Evolutionary conservation across 2,888 invertebrate genomes (phyloP).

Genomic region (Hanleya hanleyi): DNA sequence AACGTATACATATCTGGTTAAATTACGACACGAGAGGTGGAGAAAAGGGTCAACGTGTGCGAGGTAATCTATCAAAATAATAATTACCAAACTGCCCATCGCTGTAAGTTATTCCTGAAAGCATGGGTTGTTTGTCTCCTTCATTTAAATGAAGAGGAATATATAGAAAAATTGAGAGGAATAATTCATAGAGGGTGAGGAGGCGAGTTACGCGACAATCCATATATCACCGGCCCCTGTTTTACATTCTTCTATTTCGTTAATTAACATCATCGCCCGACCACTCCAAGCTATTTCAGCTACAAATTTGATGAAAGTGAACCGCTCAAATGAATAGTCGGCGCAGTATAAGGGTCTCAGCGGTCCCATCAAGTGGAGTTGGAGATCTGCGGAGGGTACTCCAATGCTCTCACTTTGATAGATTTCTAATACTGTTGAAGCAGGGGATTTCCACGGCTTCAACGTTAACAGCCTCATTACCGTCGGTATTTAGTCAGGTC

Average conservation of each 20-base stretch:
- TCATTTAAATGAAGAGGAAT: no score
- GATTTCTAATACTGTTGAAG: neutral
- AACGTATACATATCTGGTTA: no score
- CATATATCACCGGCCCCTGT: neutral
- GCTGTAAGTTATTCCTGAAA: no score
- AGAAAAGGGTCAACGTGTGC: no score
- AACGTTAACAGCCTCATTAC: conserved; percentile 7
- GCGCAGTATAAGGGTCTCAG: neutral
- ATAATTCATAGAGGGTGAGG: no score
- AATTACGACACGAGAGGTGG: no score
- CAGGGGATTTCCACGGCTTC: neutral
- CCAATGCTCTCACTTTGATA: conserved; percentile 1
- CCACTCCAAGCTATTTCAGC: neutral
- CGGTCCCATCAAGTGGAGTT: neutral
- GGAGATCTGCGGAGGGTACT: neutral
- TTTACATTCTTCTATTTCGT: neutral
- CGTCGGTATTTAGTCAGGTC: conserved; percentile 4
- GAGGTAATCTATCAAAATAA: no score
- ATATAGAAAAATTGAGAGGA: no score
- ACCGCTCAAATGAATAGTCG: neutral
- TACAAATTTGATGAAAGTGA: neutral
- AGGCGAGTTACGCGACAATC: no score
- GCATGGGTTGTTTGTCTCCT: no score
- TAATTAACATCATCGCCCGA: neutral
- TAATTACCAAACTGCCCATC: no score